Conservation (phyloP, 2,888 invertebrate genomes). For the Gymnoscelis rufifasciata region DNA sequence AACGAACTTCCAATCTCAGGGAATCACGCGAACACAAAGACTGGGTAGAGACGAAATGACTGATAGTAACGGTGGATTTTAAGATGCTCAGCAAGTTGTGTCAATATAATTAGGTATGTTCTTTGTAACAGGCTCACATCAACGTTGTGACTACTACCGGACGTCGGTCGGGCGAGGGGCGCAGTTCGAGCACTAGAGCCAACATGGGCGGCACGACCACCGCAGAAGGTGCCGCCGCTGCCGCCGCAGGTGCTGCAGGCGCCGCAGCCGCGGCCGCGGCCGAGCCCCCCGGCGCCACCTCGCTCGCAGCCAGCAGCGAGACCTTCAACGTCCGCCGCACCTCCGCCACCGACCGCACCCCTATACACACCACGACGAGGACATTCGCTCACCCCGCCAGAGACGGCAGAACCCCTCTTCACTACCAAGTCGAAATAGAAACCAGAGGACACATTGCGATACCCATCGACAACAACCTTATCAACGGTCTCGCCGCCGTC, state of each 20-base stretch:
- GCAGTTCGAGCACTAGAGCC: slow-evolving; percentile 2
- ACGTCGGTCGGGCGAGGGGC: slow-evolving; percentile 21
- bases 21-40: too few species aligned
- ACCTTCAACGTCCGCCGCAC: background rate
- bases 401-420: slow-evolving; percentile 44
- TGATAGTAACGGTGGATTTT: too few species aligned
- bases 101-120: background rate
- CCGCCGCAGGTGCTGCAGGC: slow-evolving; percentile 33
- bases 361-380: slow-evolving; percentile 1
- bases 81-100: too few species aligned
- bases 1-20: too few species aligned
- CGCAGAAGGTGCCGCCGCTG: too few species aligned
- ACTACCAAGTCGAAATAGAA: slow-evolving; percentile 59
- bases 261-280: background rate
- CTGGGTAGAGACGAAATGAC: too few species aligned
- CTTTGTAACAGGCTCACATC: slow-evolving; percentile 45
- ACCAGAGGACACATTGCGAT: slow-evolving; percentile 53
- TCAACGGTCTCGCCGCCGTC: slow-evolving; percentile 38
- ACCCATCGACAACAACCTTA: slow-evolving; percentile 45
- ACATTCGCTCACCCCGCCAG: slow-evolving; percentile 35
- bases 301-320: background rate
- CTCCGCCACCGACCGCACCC: background rate
- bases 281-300: background rate
- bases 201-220: background rate
- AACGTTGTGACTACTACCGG: slow-evolving; percentile 51